Percentiles rank a stretch among this genome's conserved stretches.
Conservation (phyloP, 2,113 vertebrate species). For the Nipponia nippon region DNA sequence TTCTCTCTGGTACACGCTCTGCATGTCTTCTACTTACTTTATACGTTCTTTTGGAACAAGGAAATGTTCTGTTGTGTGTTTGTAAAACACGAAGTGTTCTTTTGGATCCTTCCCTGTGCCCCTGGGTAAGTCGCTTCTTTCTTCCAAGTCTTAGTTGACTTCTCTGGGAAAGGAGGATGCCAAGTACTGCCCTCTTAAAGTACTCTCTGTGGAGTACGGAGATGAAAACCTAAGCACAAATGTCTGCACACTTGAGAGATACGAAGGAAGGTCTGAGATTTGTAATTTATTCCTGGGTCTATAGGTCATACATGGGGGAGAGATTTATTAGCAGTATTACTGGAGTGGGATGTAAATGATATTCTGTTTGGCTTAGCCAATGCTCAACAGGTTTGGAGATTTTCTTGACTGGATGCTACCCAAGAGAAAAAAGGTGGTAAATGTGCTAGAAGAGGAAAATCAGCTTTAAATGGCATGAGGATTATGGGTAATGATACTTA, state of each 20-base stretch:
- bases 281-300: background rate
- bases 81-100: background rate
- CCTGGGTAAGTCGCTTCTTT: background rate
- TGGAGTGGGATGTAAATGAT: background rate
- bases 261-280: background rate
- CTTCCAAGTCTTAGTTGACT: background rate
- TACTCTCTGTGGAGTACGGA: background rate
- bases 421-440: background rate
- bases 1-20: background rate
- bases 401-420: background rate
- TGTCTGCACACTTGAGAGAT: background rate
- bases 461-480: background rate
- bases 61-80: background rate
- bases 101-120: background rate
- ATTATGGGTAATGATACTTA: background rate
- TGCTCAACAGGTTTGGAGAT: background rate
- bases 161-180: background rate
- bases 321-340: background rate
- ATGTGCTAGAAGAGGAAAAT: background rate
- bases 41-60: background rate
- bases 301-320: background rate
- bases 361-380: background rate
- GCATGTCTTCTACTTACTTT: background rate
- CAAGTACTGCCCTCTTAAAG: background rate
- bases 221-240: background rate